Base-by-base conservation (phyloP, 2,797 vertebrate genomes). In the Gymnoscopelus braueri region DNA sequence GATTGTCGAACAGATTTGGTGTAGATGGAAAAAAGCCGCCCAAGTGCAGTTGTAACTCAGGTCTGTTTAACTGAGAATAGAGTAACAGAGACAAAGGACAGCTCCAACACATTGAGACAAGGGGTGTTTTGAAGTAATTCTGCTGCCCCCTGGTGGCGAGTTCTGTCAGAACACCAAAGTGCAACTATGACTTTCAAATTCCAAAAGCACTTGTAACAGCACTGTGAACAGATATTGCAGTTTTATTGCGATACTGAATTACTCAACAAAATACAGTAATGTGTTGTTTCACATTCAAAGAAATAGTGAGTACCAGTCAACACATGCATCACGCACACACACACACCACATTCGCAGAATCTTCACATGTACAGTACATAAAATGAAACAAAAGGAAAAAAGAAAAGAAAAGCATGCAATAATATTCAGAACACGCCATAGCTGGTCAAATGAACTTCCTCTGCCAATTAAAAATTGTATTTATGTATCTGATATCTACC, bases 191-290 rank as follows among this genome's bases (percentile, higher is more conserved):
- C 11, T 19, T 47, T 51, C 5, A 35, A 29, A 44, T 13, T 13
- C 57, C 7, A 57, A 23, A 49, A 48, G 29, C 60, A 12, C 15
- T 52, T 39, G 70, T 23, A 52, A 68, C 69, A 58, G 75, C 60
- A 57, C 2, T 53, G 39, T 73, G 69, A 64, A 89, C 75, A 84
- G 77, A 91, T 86, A 86, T 84, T 86, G 85, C 86, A 86, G 57
- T 73, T 92, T 93, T 91, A 93, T 93, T 93, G 91, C 89, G 82
- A 85, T 91, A 92, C 82, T 76, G 86, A 88, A 69, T 85, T 85
- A 88, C 83, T 86, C 86, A 92, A 88, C 87, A 87, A 74, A 74
- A 83, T 89, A 92, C 89, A 91, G 77, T 74, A 26, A 84, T 84
- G 84, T 87, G 76, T 74, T 39, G 32, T 85, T 84, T 63, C 71